Percentiles rank a stretch among this genome's conserved stretches.
phyloP scores from a whole-genome alignment of 2,888 invertebrate species.

The Macrophya annulata region DNA sequence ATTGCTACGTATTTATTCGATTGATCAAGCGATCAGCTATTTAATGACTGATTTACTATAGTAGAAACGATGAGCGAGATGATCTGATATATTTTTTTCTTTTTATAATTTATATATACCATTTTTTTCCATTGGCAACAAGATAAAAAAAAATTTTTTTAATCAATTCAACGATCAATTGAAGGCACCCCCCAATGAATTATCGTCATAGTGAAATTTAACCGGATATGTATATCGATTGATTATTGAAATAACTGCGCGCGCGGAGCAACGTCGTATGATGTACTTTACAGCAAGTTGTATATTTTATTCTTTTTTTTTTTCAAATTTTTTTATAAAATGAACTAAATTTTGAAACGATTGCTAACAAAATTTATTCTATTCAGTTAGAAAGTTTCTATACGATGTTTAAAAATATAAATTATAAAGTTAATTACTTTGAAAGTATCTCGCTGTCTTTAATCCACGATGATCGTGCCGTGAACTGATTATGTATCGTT shows the following conservation, averaged over 20 bases:
- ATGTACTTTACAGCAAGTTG: too few relatives aligned
- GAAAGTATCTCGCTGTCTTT: conserved; percentile 1
- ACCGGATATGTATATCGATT: background rate
- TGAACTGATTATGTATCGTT: conserved; percentile 16
- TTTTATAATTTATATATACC: background rate
- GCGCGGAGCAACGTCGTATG: background rate
- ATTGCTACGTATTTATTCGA: conserved; percentile 31
- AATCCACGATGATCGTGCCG: background rate
- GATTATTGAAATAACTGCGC: background rate
- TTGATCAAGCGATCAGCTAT: conserved; percentile 33
- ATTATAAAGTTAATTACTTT: background rate
- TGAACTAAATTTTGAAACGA: too few relatives aligned
- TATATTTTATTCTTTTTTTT: too few relatives aligned
- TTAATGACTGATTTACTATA: background rate
- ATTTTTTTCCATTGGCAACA: background rate
- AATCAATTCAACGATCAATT: background rate
- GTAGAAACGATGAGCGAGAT: conserved; percentile 36
- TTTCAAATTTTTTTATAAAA: too few relatives aligned
- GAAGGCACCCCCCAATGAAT: too few relatives aligned
- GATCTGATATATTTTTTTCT: background rate
- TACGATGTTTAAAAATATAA: background rate
- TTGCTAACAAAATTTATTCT: background rate
- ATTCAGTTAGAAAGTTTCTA: background rate
- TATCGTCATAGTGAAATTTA: background rate
- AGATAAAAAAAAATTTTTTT: background rate